These are phyloP conservation scores for Penaeus chinensis DNA, from an alignment of 1,140 invertebrate genomes.

Conservation along the genomic window DNA sequence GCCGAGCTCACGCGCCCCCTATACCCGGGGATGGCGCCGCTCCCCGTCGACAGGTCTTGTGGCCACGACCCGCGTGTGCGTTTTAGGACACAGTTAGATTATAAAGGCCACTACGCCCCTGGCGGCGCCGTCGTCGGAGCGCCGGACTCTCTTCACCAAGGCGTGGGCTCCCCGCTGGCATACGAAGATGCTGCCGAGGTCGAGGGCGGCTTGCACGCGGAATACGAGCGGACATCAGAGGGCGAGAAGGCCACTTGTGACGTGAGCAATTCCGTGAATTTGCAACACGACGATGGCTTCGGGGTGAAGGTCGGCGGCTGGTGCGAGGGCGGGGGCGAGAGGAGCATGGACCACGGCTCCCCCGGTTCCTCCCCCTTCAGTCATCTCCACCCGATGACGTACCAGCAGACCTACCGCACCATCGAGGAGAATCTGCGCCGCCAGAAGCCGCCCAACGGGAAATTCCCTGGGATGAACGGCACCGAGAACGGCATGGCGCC, in stretches of 20 bases:
- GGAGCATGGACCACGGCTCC: conserved; percentile 43
- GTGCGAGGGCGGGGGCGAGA: conserved; percentile 15
- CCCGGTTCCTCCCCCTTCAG: not conserved
- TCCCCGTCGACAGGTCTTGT: too few relatives aligned
- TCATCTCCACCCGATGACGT: not conserved
- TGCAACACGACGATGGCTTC: not conserved
- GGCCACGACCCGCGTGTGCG: too few relatives aligned
- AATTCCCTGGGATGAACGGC: not conserved
- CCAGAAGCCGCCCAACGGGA: conserved; percentile 15
- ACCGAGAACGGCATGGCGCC: not conserved
- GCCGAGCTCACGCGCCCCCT: too few relatives aligned
- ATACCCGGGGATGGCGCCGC: too few relatives aligned
- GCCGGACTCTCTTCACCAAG: too few relatives aligned
- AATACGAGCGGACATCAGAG: conserved; percentile 5
- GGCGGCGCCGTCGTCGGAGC: too few relatives aligned
- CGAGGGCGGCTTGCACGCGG: not conserved
- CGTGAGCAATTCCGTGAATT: not conserved
- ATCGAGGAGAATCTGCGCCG: not conserved
- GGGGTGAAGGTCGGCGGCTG: not conserved
- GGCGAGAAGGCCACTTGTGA: not conserved
- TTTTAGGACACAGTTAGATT: too few relatives aligned
- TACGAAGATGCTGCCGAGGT: not conserved
- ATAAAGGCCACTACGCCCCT: too few relatives aligned
- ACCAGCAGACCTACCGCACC: conserved; percentile 8
- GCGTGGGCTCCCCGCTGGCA: too few relatives aligned